Percentiles rank a stretch among this genome's conserved stretches.
phyloP scores from a whole-genome alignment of 2,888 invertebrate species.

The Acanthoscelides obtectus region DNA sequence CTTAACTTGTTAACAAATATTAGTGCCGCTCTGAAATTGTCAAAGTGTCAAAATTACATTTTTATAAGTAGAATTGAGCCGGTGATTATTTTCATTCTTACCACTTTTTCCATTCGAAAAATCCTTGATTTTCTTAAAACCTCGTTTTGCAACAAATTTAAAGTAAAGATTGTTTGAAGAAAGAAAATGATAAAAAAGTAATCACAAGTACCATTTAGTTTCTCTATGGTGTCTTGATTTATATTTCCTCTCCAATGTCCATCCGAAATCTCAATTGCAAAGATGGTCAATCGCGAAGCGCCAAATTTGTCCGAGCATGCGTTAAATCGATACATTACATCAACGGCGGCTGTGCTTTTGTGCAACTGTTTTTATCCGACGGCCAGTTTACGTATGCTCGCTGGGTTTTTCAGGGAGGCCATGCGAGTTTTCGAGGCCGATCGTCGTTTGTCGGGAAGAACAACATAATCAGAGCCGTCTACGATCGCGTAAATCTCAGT shows the following conservation, averaged over 20 bases:
- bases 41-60: no score
- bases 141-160: no score
- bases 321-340: constrained; percentile 12
- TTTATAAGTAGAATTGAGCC: no score
- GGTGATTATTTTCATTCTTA: no score
- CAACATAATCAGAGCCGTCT: not conserved
- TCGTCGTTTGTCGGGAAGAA: not conserved
- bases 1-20: no score
- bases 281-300: constrained; percentile 7
- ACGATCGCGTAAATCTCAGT: not conserved
- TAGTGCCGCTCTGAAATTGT: no score
- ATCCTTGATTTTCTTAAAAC: no score
- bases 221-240: no score
- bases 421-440: not conserved
- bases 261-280: not conserved
- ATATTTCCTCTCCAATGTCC: not conserved
- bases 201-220: no score
- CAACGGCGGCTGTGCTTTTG: constrained; percentile 1
- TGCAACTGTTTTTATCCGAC: not conserved
- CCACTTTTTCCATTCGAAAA: no score
- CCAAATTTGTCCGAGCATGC: constrained; percentile 11
- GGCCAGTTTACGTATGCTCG: not conserved
- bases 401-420: not conserved
- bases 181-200: no score
- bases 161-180: no score